phyloP scores from a whole-genome alignment of 2,888 invertebrate genomes.

The Harpalus rubripes region DNA sequence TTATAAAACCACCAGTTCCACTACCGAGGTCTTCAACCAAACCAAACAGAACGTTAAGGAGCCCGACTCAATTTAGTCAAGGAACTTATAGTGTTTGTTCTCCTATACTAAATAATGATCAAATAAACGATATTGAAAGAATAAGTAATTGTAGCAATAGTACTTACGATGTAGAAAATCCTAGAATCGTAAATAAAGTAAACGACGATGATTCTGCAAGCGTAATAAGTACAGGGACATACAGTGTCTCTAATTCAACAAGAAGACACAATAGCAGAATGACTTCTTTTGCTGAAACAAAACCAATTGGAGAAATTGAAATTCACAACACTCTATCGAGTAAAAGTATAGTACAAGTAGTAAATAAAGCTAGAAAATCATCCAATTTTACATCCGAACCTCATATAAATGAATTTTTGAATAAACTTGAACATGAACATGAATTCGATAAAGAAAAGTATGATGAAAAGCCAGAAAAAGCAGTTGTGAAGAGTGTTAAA shows the following conservation, averaged over 20 bases:
- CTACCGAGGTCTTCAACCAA: slow-evolving; percentile 69
- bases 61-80: slow-evolving; percentile 54
- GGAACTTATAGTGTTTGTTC: slow-evolving; percentile 67
- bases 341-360: slow-evolving; percentile 52
- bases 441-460: neutral
- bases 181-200: neutral
- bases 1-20: slow-evolving; percentile 72
- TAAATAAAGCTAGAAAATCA: slow-evolving; percentile 60
- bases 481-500: neutral
- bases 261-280: slow-evolving; percentile 65
- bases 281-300: slow-evolving; percentile 28
- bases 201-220: slow-evolving; percentile 31
- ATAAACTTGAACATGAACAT: neutral
- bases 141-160: slow-evolving; percentile 33
- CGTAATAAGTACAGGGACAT: slow-evolving; percentile 67
- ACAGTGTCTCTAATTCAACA: slow-evolving; percentile 56
- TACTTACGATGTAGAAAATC: slow-evolving; percentile 17
- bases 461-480: neutral
- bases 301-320: slow-evolving; percentile 70
- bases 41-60: neutral
- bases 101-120: slow-evolving; percentile 25
- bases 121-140: slow-evolving; percentile 2
- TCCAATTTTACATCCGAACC: neutral
- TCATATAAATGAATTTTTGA: no score
- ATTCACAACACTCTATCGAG: slow-evolving; percentile 68